Conservation (phyloP, 1,140 invertebrate genomes). For the Drosophila oshimai region DNA sequence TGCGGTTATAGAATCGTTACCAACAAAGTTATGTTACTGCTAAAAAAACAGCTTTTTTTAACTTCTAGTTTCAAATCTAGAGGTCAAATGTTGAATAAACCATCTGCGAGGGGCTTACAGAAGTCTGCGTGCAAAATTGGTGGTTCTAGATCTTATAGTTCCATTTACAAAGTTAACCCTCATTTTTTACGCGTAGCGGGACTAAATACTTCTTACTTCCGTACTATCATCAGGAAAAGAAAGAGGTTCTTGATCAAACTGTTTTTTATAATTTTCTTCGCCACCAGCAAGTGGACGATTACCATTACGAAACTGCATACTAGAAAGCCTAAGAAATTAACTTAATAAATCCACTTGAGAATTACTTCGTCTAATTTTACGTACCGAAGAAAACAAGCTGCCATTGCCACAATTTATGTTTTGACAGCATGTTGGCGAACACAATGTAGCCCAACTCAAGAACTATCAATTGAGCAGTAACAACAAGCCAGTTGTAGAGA, state of each 20-base stretch:
- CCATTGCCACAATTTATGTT: neutral
- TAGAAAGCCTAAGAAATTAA: neutral
- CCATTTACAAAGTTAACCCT: too few species aligned
- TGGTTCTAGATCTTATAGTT: too few species aligned
- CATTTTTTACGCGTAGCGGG: too few species aligned
- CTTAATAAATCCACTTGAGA: too few species aligned
- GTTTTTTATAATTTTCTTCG: neutral
- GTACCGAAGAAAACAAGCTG: neutral
- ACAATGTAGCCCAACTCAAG: neutral
- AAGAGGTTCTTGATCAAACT: neutral
- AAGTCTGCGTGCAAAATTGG: too few species aligned
- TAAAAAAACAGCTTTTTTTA: too few species aligned
- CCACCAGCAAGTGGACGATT: neutral
- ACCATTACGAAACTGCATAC: neutral
- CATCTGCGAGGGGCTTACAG: too few species aligned
- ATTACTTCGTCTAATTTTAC: neutral
- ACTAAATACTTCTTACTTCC: too few species aligned
- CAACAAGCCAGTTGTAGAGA: constrained; percentile 1
- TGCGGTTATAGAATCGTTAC: too few species aligned
- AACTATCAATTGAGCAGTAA: neutral
- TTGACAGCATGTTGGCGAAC: neutral
- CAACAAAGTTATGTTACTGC: too few species aligned
- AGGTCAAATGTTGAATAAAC: too few species aligned
- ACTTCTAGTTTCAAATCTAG: too few species aligned
- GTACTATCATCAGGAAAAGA: neutral